These are phyloP conservation scores for Pristionchus fissidentatus DNA, from an alignment of 2,888 invertebrate species.

Conservation along the genomic window DNA sequence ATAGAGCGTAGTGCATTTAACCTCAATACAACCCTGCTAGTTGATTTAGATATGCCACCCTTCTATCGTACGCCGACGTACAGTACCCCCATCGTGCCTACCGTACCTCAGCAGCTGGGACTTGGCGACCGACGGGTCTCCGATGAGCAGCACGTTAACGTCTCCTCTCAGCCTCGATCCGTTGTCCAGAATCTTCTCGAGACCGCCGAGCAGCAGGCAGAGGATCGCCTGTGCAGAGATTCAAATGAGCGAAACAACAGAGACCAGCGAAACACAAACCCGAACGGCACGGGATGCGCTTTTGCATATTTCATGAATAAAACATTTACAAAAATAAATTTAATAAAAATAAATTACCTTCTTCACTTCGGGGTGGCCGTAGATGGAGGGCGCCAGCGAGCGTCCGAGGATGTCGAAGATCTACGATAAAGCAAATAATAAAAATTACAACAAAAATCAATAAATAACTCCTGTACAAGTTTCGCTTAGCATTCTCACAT, in stretches of 20 bases:
- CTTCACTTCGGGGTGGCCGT: constrained; percentile 95
- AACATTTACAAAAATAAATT: too few relatives aligned
- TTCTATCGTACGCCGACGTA: background rate
- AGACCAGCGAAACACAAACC: too few relatives aligned
- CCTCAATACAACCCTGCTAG: too few relatives aligned
- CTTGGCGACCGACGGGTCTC: constrained; percentile 98
- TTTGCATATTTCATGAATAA: too few relatives aligned
- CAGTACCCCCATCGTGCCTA: background rate
- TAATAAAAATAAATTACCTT: too few relatives aligned
- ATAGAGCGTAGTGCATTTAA: too few relatives aligned
- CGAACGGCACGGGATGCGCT: too few relatives aligned
- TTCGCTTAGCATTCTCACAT: constrained; percentile 54
- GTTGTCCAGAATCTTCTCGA: constrained; percentile 89
- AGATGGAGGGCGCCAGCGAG: constrained; percentile 96
- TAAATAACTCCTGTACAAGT: background rate
- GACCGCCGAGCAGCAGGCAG: constrained; percentile 92
- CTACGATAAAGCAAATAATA: constrained; percentile 75
- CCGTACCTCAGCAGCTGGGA: constrained; percentile 83
- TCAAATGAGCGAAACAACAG: too few relatives aligned
- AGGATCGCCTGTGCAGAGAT: constrained; percentile 83
- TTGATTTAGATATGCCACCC: background rate
- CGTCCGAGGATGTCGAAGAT: constrained; percentile 88
- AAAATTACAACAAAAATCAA: background rate
- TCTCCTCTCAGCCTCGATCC: constrained; percentile 91
- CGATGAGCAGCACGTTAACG: constrained; percentile 93